Conservation (phyloP, 2,797 vertebrate genomes). For the Falco concolor region DNA sequence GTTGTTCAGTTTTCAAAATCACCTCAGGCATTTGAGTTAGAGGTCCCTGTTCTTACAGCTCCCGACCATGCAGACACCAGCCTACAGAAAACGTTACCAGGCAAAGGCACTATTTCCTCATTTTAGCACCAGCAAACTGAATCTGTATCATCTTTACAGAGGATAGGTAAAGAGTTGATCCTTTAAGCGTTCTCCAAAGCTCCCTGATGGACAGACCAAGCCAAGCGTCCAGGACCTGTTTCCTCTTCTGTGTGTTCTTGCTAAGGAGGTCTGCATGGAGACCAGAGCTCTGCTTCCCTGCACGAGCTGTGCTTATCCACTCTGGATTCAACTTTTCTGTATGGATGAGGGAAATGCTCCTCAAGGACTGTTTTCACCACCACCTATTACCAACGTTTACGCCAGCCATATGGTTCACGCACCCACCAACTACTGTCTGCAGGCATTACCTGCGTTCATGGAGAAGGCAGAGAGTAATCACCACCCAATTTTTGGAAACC, state of each 20-base stretch:
- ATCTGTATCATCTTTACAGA: background rate
- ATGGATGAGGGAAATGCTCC: background rate
- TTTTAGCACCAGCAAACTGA: background rate
- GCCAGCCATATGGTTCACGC: background rate
- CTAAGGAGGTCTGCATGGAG: background rate
- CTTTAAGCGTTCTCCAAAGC: background rate
- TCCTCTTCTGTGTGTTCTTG: background rate
- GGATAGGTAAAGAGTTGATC: background rate
- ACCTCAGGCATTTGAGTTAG: background rate
- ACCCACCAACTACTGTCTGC: background rate
- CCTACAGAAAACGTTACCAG: background rate
- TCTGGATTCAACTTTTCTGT: background rate
- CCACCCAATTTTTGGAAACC: background rate
- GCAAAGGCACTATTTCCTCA: background rate
- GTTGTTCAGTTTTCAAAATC: background rate
- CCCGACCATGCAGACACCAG: background rate
- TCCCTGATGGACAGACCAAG: background rate
- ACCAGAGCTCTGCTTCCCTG: background rate
- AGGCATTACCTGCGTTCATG: background rate
- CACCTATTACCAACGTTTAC: background rate
- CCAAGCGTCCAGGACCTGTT: background rate
- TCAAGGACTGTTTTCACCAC: background rate
- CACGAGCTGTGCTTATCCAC: background rate
- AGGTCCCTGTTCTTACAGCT: background rate
- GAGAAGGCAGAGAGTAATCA: background rate